Evolutionary conservation across 2,797 vertebrate genomes (phyloP).

Genomic region (Gymnopithys bicolor): DNA sequence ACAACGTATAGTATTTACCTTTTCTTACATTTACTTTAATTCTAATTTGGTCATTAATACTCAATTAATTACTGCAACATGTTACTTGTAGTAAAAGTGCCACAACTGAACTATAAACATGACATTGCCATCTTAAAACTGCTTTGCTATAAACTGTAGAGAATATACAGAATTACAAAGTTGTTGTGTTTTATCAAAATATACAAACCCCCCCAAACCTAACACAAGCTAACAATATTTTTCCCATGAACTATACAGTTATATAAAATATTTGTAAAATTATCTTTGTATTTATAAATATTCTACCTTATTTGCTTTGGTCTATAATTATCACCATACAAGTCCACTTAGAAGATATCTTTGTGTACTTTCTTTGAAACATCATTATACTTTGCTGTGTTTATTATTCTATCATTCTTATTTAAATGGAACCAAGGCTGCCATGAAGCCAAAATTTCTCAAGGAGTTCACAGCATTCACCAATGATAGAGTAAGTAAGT

Average conservation of each 20-base stretch:
- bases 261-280: conserved; percentile 85
- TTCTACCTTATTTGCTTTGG: conserved; percentile 84
- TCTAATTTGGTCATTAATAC: conserved; percentile 78
- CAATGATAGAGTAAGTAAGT: conserved; percentile 56
- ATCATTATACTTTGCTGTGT: conserved; percentile 22
- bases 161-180: conserved; percentile 84
- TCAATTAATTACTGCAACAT: conserved; percentile 73
- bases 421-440: conserved; percentile 72
- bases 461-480: conserved; percentile 46
- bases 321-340: conserved; percentile 79
- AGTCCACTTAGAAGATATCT: conserved; percentile 75
- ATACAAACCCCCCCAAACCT: conserved; percentile 81
- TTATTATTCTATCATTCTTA: conserved; percentile 48
- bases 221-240: conserved; percentile 79
- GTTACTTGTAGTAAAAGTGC: conserved; percentile 76
- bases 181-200: conserved; percentile 81
- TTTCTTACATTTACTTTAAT: conserved; percentile 73
- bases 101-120: conserved; percentile 77
- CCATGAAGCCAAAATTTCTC: conserved; percentile 51
- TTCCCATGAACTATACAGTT: conserved; percentile 78
- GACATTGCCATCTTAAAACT: conserved; percentile 79
- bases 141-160: conserved; percentile 83
- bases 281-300: conserved; percentile 83
- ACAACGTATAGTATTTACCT: conserved; percentile 75
- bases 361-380: conserved; percentile 66